Evolutionary conservation across 2,797 vertebrate species (phyloP).

Genomic region (Pipistrellus nathusii): DNA sequence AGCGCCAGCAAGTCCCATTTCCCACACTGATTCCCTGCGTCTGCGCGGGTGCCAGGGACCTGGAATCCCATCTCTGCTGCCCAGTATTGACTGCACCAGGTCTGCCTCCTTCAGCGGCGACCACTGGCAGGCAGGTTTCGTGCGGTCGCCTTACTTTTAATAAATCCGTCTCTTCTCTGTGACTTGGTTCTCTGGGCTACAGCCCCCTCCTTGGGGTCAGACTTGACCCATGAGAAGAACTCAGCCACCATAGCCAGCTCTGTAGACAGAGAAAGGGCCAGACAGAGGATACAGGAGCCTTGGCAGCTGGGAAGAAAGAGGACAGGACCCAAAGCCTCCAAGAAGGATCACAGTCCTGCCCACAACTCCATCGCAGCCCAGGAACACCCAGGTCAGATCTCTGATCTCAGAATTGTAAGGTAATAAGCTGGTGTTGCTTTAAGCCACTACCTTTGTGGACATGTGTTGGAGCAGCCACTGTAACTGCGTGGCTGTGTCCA

Average conservation of each 20-base stretch:
- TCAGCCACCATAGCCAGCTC: accelerated
- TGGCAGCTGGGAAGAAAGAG: neutral
- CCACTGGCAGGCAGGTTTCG: accelerated
- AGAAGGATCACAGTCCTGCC: neutral
- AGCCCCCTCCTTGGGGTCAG: neutral
- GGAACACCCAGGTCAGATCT: neutral
- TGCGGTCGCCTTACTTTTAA: accelerated
- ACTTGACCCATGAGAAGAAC: no score
- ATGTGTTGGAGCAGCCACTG: neutral
- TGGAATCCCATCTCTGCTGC: neutral
- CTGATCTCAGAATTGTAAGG: neutral
- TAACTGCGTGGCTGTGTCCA: no score
- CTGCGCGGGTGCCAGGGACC: no score
- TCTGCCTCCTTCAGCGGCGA: accelerated
- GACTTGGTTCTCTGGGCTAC: accelerated
- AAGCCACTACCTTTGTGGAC: neutral
- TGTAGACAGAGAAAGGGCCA: neutral
- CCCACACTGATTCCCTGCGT: neutral
- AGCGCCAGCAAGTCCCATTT: neutral
- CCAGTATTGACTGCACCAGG: neutral
- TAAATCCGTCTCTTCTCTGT: accelerated
- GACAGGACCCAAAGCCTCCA: neutral
- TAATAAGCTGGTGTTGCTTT: neutral
- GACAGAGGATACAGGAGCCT: accelerated
- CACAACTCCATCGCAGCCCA: neutral